These are phyloP conservation scores for Zootoca vivipara DNA, from an alignment of 2,113 vertebrate species.

Conservation along the genomic window DNA sequence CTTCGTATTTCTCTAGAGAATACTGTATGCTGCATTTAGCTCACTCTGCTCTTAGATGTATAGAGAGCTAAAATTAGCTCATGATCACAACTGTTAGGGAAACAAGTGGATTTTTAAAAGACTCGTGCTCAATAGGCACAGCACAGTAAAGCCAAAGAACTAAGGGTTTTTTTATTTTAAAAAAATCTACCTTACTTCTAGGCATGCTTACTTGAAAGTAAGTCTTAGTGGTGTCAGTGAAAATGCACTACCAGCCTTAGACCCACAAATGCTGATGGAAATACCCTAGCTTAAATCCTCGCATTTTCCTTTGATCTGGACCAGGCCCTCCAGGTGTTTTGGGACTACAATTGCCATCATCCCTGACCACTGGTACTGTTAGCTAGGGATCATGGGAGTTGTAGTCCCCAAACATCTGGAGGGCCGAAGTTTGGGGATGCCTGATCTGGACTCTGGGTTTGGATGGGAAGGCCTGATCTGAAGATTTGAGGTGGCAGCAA, in stretches of 20 bases:
- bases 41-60: not conserved
- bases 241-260: not conserved
- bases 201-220: not conserved
- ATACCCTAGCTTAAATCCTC: not conserved
- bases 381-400: too few relatives aligned
- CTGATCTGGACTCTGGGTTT: not conserved
- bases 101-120: not conserved
- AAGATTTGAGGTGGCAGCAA: not conserved
- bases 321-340: too few relatives aligned
- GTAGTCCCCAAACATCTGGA: too few relatives aligned
- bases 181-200: not conserved
- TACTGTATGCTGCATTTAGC: not conserved
- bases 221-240: not conserved
- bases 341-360: too few relatives aligned
- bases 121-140: too few relatives aligned
- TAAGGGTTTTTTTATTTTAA: too few relatives aligned
- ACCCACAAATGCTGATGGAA: not conserved
- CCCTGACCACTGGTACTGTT: too few relatives aligned
- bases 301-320: not conserved
- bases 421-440: too few relatives aligned
- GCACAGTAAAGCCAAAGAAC: not conserved
- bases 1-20: not conserved
- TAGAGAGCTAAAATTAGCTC: constrained; percentile 10
- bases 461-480: not conserved
- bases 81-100: not conserved